These are phyloP conservation scores for Creontiades dilutus DNA, from an alignment of 2,888 invertebrate genomes.

Conservation along the genomic window DNA sequence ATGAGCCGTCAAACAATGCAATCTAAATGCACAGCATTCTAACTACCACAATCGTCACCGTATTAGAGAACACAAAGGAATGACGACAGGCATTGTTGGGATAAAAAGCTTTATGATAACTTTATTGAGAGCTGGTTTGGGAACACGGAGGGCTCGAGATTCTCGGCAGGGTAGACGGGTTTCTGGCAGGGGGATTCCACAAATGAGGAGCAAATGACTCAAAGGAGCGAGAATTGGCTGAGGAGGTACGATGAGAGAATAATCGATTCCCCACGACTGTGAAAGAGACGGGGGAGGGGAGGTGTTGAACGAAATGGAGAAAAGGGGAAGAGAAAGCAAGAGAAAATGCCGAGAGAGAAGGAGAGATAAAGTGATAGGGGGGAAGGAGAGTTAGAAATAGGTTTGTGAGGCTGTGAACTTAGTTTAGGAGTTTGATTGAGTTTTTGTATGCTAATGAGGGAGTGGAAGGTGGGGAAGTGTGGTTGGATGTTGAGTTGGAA, in stretches of 20 bases:
- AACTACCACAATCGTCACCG: neutral
- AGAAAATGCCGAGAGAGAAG: conserved; percentile 61
- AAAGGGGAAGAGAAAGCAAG: conserved; percentile 45
- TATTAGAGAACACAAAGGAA: neutral
- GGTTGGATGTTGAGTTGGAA: conserved; percentile 53
- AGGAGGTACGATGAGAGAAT: conserved; percentile 69
- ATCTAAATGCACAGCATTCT: neutral
- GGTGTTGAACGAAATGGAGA: conserved; percentile 52
- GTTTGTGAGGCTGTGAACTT: conserved; percentile 73
- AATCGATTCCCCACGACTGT: conserved; percentile 67
- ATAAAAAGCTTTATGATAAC: conserved; percentile 62
- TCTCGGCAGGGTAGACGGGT: neutral
- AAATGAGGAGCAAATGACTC: conserved; percentile 72
- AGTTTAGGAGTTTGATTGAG: conserved; percentile 74
- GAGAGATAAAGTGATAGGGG: neutral
- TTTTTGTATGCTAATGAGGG: conserved; percentile 75
- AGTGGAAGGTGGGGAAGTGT: conserved; percentile 29
- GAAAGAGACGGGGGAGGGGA: conserved; percentile 30
- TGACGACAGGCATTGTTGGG: conserved; percentile 7
- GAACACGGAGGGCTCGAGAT: conserved; percentile 38
- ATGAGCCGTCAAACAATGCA: neutral
- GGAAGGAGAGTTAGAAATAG: conserved; percentile 72
- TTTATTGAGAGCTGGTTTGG: conserved; percentile 40
- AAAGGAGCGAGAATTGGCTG: conserved; percentile 72
- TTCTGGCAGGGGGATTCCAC: conserved; percentile 3